Base-by-base conservation (phyloP, 2,888 invertebrate genomes). In the Eumerus sabulonum region DNA sequence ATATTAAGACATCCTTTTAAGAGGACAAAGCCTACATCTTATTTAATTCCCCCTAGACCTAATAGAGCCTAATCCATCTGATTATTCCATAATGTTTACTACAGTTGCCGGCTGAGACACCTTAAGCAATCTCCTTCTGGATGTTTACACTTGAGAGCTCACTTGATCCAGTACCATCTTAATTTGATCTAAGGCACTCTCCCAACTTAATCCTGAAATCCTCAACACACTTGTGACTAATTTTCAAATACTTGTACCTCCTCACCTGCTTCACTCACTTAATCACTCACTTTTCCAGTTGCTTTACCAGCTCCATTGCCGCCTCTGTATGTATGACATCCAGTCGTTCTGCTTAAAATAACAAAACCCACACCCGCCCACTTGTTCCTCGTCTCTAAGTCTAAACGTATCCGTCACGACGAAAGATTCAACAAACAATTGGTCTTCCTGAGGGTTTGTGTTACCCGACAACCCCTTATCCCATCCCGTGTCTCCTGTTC, bases 231-330 rank as follows among this genome's bases (percentile, higher is more conserved):
- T 38, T 48, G n/a, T 47, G 42, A 53, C 63, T 64, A 64, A 44
- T 54, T 64, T 64, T 14, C 54, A 48, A 18, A 47, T 45, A 47
- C 38, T 38, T 54, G 5, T 47, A 56, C 54, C 38, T 38, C 45
- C 19, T 62, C 19, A 56, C 17, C 42, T 63, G 36, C 63, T 27
- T 71, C 62, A 48, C 54, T 63, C 71, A 62, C 38, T 62, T 71
- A 56, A 62, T 71, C 70, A 71, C 44, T 71, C 56, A 63, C 50
- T 50, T 63, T 62, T 63, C 56, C 48, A 71, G 48, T 71, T 63
- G 56, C 44, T 19, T 62, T 50, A 62, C 50, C 54, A 50, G 27
- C 7, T 2, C 27, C 27, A 27, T 2, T 60, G 47, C 56, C 50
- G 62, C 56, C 62, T 62, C 62, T 62, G 35, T 42, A 56, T 27